phyloP scores from a whole-genome alignment of 2,888 invertebrate species.

The Germaria angustata region DNA sequence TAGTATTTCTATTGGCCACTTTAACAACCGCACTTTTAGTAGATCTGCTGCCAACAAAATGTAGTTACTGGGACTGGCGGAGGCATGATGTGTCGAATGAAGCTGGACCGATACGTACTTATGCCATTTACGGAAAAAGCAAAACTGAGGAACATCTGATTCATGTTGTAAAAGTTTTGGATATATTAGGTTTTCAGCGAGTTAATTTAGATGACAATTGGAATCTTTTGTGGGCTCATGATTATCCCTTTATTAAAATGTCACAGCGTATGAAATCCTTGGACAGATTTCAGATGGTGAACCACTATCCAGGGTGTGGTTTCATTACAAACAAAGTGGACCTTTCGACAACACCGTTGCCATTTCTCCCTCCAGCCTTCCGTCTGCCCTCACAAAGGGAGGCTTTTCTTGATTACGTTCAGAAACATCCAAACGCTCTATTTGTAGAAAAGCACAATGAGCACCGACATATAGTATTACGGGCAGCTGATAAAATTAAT shows the following conservation, averaged over 20 bases:
- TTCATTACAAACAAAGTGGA: conserved; percentile 95
- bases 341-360: conserved; percentile 88
- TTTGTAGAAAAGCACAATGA: conserved; percentile 96
- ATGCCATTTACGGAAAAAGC: conserved; percentile 83
- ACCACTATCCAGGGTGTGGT: conserved; percentile 96
- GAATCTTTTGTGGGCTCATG: conserved; percentile 96
- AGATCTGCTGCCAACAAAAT: conserved; percentile 69
- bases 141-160: conserved; percentile 82
- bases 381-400: conserved; percentile 88
- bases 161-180: conserved; percentile 90
- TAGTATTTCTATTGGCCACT: conserved; percentile 71
- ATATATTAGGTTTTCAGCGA: conserved; percentile 87
- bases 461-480: conserved; percentile 92
- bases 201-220: conserved; percentile 84
- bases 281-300: conserved; percentile 88
- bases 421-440: conserved; percentile 84
- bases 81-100: not conserved
- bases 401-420: conserved; percentile 85
- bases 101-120: conserved; percentile 77
- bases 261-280: conserved; percentile 82
- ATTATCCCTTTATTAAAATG: conserved; percentile 87
- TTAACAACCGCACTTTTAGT: conserved; percentile 71
- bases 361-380: conserved; percentile 93
- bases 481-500: conserved; percentile 86
- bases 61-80: conserved; percentile 31